A percentile compares a stretch with the other conserved stretches of the same genome.
Conservation (phyloP, 2,797 vertebrate genomes). For the Myotis findleyi region DNA sequence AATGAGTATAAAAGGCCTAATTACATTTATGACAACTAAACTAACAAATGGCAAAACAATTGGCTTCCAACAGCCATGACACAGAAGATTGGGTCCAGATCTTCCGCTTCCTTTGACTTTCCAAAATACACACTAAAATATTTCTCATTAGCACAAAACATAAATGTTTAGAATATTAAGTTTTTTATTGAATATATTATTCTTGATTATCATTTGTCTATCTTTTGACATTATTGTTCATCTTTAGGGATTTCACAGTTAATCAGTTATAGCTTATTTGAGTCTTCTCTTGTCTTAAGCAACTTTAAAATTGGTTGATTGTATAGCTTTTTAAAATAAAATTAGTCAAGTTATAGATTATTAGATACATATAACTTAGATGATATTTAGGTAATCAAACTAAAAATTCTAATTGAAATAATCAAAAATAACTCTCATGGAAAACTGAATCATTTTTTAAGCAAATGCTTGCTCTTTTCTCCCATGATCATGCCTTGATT, state of each 20-base stretch:
- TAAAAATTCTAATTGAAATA: not conserved
- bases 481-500: not conserved
- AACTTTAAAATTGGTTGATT: not conserved
- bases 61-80: not conserved
- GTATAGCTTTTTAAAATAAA: not conserved
- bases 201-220: not conserved
- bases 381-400: not conserved
- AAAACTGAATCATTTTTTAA: not conserved
- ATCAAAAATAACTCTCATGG: not conserved
- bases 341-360: not conserved
- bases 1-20: not conserved
- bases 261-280: not conserved
- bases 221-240: not conserved
- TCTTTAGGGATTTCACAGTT: not conserved
- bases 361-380: not conserved
- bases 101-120: not conserved
- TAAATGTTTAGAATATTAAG: not conserved
- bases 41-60: not conserved
- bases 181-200: not conserved
- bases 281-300: not conserved
- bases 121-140: not conserved
- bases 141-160: not conserved
- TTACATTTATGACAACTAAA: slow-evolving; percentile 9
- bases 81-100: not conserved
- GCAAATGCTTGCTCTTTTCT: not conserved